Conservation (phyloP, 2,797 vertebrate species). For the Gymnoscopelus braueri region DNA sequence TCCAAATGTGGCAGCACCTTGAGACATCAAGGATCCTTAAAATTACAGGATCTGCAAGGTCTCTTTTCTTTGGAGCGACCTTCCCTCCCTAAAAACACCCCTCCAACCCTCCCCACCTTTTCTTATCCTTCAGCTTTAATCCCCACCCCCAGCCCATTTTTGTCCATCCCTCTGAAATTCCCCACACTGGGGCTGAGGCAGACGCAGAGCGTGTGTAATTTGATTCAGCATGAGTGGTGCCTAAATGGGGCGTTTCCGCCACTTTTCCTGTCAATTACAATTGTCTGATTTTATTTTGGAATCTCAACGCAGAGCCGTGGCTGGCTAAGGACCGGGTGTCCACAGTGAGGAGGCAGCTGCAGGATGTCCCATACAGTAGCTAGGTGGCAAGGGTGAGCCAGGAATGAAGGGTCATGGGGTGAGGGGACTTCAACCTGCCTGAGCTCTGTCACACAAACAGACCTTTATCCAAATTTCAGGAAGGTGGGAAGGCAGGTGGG, state of each 20-base stretch:
- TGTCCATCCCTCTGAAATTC: slow-evolving; percentile 67
- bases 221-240: slow-evolving; percentile 82
- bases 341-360: slow-evolving; percentile 68
- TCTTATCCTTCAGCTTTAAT: slow-evolving; percentile 73
- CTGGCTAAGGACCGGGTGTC: slow-evolving; percentile 65
- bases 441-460: slow-evolving; percentile 49
- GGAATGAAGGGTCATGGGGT: background rate
- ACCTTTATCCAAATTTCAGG: slow-evolving; percentile 44
- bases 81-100: slow-evolving; percentile 45
- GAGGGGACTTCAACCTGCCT: slow-evolving; percentile 59
- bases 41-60: slow-evolving; percentile 53
- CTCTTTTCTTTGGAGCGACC: slow-evolving; percentile 36
- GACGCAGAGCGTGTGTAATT: slow-evolving; percentile 83
- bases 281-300: slow-evolving; percentile 82
- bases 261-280: slow-evolving; percentile 84
- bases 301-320: slow-evolving; percentile 60
- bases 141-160: slow-evolving; percentile 63
- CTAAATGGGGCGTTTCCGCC: slow-evolving; percentile 83
- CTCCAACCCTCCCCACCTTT: slow-evolving; percentile 7
- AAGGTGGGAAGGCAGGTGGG: slow-evolving; percentile 18
- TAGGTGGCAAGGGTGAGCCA: slow-evolving; percentile 16
- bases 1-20: slow-evolving; percentile 40
- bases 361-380: slow-evolving; percentile 70
- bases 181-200: slow-evolving; percentile 75
- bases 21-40: slow-evolving; percentile 49